A percentile compares a stretch with the other conserved stretches of the same genome.
Evolutionary conservation across 2,797 vertebrate genomes (phyloP).

Genomic region (Capromys pilorides): DNA sequence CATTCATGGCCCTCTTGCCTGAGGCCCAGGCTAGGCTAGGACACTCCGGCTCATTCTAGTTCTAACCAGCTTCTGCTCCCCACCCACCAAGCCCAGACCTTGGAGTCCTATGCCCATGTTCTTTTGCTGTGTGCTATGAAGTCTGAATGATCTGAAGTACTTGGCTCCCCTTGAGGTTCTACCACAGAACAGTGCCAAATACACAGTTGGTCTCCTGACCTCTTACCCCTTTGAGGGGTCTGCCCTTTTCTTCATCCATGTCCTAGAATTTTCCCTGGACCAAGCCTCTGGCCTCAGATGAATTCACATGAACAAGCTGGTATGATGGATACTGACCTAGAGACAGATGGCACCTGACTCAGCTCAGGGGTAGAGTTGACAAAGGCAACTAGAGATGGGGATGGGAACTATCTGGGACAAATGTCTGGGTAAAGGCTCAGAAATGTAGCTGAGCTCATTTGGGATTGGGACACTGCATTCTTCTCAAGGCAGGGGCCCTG

Average conservation of each 20-base stretch:
- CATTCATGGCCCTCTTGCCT: slow-evolving; percentile 40
- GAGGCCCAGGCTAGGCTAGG: slow-evolving; percentile 37
- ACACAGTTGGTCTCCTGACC: neutral
- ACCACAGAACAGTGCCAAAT: neutral
- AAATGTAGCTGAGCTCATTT: neutral
- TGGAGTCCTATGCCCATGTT: neutral
- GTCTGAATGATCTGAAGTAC: neutral
- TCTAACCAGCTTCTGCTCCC: slow-evolving; percentile 58
- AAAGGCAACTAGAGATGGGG: neutral
- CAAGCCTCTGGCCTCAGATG: neutral
- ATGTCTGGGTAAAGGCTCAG: neutral
- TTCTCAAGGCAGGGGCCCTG: neutral
- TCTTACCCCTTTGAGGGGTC: neutral
- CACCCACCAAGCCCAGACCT: neutral
- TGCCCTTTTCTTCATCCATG: neutral
- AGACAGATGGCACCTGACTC: neutral
- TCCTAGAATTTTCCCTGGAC: slow-evolving; percentile 30
- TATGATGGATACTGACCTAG: neutral
- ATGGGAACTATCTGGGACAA: neutral
- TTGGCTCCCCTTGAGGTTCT: neutral
- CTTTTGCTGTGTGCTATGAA: neutral
- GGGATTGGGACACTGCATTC: neutral
- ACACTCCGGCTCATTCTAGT: slow-evolving; percentile 55
- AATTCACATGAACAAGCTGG: neutral
- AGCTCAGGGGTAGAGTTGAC: neutral